Evolutionary conservation across 2,888 invertebrate genomes (phyloP).

Genomic region (Drosophila quinaria): DNA sequence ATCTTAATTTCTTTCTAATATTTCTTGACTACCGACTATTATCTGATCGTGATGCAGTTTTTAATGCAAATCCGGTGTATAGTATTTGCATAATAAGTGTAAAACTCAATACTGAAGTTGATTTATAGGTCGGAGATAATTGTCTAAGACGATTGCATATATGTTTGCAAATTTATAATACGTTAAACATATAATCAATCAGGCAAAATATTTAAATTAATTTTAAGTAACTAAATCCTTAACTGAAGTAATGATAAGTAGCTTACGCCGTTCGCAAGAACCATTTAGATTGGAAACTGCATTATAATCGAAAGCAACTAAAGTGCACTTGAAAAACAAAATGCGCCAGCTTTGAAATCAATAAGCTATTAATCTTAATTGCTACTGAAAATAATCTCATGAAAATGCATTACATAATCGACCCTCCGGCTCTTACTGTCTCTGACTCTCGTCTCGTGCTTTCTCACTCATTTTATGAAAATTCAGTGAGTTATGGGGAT

Average conservation of each 20-base stretch:
- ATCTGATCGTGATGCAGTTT: too few relatives aligned
- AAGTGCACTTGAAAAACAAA: background rate
- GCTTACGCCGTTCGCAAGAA: background rate
- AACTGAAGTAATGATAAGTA: background rate
- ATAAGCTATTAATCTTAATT: slow-evolving; percentile 47
- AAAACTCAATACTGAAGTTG: too few relatives aligned
- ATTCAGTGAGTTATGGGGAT: slow-evolving; percentile 28
- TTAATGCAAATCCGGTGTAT: too few relatives aligned
- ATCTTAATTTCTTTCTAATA: too few relatives aligned
- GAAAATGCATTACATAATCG: slow-evolving; percentile 17
- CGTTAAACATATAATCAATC: background rate
- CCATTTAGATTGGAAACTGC: slow-evolving; percentile 6
- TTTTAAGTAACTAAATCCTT: background rate
- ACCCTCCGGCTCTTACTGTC: background rate
- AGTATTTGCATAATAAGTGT: too few relatives aligned
- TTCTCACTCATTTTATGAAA: slow-evolving; percentile 18
- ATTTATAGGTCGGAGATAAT: too few relatives aligned
- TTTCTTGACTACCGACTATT: too few relatives aligned
- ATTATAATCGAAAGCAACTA: slow-evolving; percentile 39
- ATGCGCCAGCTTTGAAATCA: slow-evolving; percentile 32
- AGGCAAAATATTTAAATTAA: background rate
- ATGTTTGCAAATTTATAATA: too few relatives aligned
- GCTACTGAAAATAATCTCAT: slow-evolving; percentile 15
- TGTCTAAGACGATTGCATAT: too few relatives aligned
- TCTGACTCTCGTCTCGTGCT: too few relatives aligned